Percentiles rank a stretch among this genome's conserved stretches.
phyloP scores from a whole-genome alignment of 2,888 invertebrate genomes.

The Listrodromus nycthemerus region DNA sequence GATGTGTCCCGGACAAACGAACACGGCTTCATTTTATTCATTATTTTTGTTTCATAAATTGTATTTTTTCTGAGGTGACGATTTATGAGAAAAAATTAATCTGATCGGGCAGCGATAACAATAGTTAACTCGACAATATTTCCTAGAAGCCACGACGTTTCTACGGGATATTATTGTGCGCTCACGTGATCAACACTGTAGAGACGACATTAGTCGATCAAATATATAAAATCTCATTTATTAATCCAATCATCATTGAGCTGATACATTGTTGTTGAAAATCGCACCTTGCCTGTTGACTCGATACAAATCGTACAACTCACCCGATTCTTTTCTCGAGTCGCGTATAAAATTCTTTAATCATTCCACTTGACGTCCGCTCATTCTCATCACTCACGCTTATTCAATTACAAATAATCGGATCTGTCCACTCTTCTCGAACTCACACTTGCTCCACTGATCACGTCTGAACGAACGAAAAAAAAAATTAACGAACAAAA shows the following conservation, averaged over 20 bases:
- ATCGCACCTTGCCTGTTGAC: slow-evolving; percentile 17
- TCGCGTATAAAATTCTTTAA: background rate
- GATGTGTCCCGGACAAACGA: slow-evolving; percentile 1
- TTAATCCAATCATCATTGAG: slow-evolving; percentile 57
- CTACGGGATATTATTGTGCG: slow-evolving; percentile 20
- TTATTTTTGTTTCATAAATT: slow-evolving; percentile 15
- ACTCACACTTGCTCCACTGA: background rate
- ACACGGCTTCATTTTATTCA: slow-evolving; percentile 9
- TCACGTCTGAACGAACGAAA: background rate
- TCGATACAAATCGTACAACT: slow-evolving; percentile 8
- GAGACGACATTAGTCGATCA: slow-evolving; percentile 49
- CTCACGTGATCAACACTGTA: slow-evolving; percentile 2
- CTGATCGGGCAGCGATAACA: background rate
- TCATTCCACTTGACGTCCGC: background rate
- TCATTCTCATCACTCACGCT: background rate
- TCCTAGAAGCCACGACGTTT: slow-evolving; percentile 14
- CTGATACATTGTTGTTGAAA: slow-evolving; percentile 56
- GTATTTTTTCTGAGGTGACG: background rate
- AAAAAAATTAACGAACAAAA: slow-evolving; percentile 19
- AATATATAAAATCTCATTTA: slow-evolving; percentile 73
- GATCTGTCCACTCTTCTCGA: background rate
- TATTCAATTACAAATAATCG: background rate
- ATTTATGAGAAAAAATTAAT: background rate
- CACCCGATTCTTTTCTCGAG: background rate
- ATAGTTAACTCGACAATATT: slow-evolving; percentile 26